These are phyloP conservation scores for Thaumatotibia leucotreta DNA, from an alignment of 1,140 invertebrate species.

Conservation along the genomic window DNA sequence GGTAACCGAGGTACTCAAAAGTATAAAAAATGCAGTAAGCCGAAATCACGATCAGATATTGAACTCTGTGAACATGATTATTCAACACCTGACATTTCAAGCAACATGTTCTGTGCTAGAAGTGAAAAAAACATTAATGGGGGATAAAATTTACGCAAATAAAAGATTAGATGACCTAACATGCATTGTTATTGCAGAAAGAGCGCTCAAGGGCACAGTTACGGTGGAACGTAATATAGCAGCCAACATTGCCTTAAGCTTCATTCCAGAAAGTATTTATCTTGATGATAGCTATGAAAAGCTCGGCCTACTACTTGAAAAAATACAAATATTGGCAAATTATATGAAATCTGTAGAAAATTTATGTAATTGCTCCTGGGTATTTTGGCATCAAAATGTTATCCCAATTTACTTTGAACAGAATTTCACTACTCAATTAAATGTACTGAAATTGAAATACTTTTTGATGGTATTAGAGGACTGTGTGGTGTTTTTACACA, in stretches of 20 bases:
- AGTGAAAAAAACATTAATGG: constrained; percentile 70
- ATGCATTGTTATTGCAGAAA: constrained; percentile 84
- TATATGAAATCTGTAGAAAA: constrained; percentile 78
- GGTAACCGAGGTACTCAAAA: constrained; percentile 89
- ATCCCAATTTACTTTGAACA: constrained; percentile 87
- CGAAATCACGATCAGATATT: constrained; percentile 78
- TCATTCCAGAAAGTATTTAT: constrained; percentile 78
- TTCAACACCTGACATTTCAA: constrained; percentile 84
- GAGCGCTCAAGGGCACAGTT: constrained; percentile 82
- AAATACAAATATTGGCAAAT: constrained; percentile 80
- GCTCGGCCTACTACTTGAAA: constrained; percentile 78
- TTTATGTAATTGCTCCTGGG: constrained; percentile 84
- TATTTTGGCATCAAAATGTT: constrained; percentile 90
- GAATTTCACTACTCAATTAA: constrained; percentile 79
- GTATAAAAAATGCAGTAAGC: constrained; percentile 81
- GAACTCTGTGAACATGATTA: constrained; percentile 80
- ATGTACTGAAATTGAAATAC: constrained; percentile 81
- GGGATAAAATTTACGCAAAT: constrained; percentile 71
- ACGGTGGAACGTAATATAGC: constrained; percentile 81
- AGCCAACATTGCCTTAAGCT: constrained; percentile 82
- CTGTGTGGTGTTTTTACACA: constrained; percentile 64
- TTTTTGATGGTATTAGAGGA: constrained; percentile 82
- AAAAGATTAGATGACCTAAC: constrained; percentile 79
- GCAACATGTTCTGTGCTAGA: constrained; percentile 77
- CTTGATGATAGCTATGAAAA: constrained; percentile 75